phyloP scores from a whole-genome alignment of 1,140 invertebrate species.

The Drosophila kepulauana region DNA sequence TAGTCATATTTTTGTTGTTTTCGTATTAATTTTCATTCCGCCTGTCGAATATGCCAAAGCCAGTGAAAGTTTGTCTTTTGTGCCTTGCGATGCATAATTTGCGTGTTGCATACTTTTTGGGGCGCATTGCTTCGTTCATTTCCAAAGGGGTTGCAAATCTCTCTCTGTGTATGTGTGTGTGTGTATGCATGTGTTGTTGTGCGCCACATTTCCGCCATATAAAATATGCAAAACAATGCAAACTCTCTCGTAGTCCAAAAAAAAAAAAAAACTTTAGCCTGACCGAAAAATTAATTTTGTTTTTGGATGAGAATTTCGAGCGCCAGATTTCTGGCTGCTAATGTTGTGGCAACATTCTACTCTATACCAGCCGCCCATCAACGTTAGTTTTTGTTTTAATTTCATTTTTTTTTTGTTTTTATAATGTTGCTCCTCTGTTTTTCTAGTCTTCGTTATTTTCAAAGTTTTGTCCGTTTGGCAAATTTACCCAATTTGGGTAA shows the following conservation, averaged over 20 bases:
- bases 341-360: conserved; percentile 62
- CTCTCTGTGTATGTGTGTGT: conserved; percentile 26
- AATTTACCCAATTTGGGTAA: conserved; percentile 39
- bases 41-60: conserved; percentile 73
- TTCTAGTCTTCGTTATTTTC: conserved; percentile 17
- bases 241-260: conserved; percentile 61
- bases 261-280: conserved; percentile 67
- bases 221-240: conserved; percentile 83
- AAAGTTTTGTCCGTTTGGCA: conserved; percentile 33
- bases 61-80: conserved; percentile 76
- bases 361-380: conserved; percentile 31
- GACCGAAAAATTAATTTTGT: conserved; percentile 74
- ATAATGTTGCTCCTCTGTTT: conserved; percentile 21
- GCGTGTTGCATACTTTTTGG: conserved; percentile 62
- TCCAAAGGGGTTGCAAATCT: conserved; percentile 3
- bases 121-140: conserved; percentile 14
- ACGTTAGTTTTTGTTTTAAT: conserved; percentile 72
- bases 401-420: conserved; percentile 60
- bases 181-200: conserved; percentile 43
- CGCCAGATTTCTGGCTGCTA: conserved; percentile 71
- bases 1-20: conserved; percentile 54
- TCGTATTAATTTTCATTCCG: conserved; percentile 78
- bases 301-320: conserved; percentile 60
- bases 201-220: conserved; percentile 72
- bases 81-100: conserved; percentile 78